Evolutionary conservation across 2,888 invertebrate species (phyloP).

Genomic region (Ellobium chinense): DNA sequence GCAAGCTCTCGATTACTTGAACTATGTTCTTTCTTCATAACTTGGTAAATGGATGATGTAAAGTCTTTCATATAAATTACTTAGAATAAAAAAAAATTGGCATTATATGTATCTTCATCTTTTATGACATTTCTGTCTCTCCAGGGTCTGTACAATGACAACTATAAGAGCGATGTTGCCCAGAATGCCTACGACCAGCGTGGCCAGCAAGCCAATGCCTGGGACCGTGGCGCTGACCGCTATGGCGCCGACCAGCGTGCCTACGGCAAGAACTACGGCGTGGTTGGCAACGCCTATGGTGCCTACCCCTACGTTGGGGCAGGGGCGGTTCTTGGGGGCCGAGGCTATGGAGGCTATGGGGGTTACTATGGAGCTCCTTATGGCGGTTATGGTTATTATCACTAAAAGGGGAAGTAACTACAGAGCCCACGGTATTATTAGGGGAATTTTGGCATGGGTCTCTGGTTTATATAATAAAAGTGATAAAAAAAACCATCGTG

Average conservation of each 20-base stretch:
- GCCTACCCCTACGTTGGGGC: constrained; percentile 17
- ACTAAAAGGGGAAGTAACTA: neutral
- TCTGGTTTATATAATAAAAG: too few relatives aligned
- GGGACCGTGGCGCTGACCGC: neutral
- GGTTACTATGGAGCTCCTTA: neutral
- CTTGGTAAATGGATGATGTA: too few relatives aligned
- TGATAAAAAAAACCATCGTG: too few relatives aligned
- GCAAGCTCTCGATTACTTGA: too few relatives aligned
- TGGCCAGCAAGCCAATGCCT: constrained; percentile 6
- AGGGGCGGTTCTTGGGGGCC: neutral
- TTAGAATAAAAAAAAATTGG: too few relatives aligned
- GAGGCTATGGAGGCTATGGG: neutral
- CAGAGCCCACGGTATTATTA: neutral
- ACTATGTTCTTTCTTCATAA: too few relatives aligned
- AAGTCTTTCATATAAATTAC: too few relatives aligned
- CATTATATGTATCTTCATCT: too few relatives aligned
- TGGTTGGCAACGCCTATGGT: neutral
- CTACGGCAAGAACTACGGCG: constrained; percentile 4
- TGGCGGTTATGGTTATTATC: neutral
- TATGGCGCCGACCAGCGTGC: constrained; percentile 20
- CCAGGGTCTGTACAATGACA: constrained; percentile 24
- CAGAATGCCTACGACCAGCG: constrained; percentile 25
- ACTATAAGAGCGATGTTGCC: constrained; percentile 31
- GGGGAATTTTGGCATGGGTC: neutral
- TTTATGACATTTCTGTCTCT: too few relatives aligned